Evolutionary conservation across 2,888 invertebrate genomes (phyloP).

Genomic region (Amphimallon solstitiale): DNA sequence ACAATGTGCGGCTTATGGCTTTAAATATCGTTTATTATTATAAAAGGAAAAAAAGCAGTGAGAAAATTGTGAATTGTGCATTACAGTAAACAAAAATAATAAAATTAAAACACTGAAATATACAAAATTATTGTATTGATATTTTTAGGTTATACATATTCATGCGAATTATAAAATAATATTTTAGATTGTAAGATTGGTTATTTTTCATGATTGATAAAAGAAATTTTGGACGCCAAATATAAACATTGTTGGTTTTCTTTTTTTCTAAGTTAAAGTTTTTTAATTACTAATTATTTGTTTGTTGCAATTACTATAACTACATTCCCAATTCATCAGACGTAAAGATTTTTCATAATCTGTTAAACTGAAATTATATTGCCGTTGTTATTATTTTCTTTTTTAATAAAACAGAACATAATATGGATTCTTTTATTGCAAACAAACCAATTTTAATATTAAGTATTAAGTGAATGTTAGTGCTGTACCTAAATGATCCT

Average conservation of each 20-base stretch:
- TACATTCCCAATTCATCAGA: conserved; percentile 28
- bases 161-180: conserved; percentile 35
- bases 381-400: conserved; percentile 31
- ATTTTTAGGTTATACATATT: conserved; percentile 39
- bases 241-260: conserved; percentile 38
- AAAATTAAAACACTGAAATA: conserved; percentile 10
- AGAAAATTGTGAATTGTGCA: conserved; percentile 31
- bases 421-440: conserved; percentile 7
- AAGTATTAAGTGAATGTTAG: too few species aligned
- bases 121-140: conserved; percentile 36
- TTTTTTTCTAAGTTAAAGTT: conserved; percentile 33
- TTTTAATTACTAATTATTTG: conserved; percentile 24
- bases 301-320: conserved; percentile 6
- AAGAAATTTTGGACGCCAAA: conserved; percentile 35
- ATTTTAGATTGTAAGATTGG: conserved; percentile 40
- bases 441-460: too few species aligned
- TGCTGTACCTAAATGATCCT: too few species aligned
- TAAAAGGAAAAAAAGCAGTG: conserved; percentile 12
- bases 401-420: conserved; percentile 30
- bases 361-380: conserved; percentile 32
- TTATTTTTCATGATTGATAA: conserved; percentile 32
- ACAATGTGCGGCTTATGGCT: conserved; percentile 27
- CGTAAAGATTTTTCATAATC: conserved; percentile 3
- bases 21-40: conserved; percentile 22
- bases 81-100: conserved; percentile 15